A percentile compares a stretch with the other conserved stretches of the same genome.
phyloP scores from a whole-genome alignment of 2,113 vertebrate species.

The Salvelinus fontinalis region DNA sequence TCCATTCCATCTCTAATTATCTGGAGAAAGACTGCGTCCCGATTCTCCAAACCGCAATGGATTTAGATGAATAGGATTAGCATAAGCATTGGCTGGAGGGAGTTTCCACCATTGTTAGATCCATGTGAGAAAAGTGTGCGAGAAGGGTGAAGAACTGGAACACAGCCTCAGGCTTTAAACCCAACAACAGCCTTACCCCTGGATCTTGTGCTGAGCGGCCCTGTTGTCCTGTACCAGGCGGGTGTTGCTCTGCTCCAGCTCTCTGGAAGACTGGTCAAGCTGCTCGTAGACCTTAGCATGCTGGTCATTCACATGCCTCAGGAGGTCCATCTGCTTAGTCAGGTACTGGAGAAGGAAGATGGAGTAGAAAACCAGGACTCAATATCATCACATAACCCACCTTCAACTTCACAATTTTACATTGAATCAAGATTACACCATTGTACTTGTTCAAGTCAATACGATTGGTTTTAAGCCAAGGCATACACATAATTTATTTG shows the following conservation, averaged over 20 bases:
- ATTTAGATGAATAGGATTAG: no score
- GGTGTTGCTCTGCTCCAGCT: slow-evolving; percentile 89
- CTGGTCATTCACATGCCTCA: slow-evolving; percentile 93
- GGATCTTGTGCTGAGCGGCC: slow-evolving; percentile 85
- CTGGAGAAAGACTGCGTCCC: neutral
- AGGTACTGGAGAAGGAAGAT: slow-evolving; percentile 79
- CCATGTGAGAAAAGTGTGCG: no score
- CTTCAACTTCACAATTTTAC: no score
- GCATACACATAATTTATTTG: no score
- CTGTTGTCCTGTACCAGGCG: slow-evolving; percentile 84
- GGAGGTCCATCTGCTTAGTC: slow-evolving; percentile 90
- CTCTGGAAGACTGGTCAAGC: slow-evolving; percentile 86
- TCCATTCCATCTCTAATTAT: neutral
- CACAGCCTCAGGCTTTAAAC: no score
- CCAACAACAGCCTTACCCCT: slow-evolving; percentile 70
- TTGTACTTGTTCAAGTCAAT: no score
- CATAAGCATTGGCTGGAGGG: no score
- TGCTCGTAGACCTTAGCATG: slow-evolving; percentile 96
- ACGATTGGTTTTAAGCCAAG: no score
- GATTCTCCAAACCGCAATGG: no score
- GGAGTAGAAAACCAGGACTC: neutral
- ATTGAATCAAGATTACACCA: no score
- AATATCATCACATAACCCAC: neutral
- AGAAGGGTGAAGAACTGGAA: no score
- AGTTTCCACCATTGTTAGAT: no score